Percentiles rank a stretch among this genome's conserved stretches.
Conservation (phyloP, 2,113 vertebrate genomes). For the Cariama cristata region DNA sequence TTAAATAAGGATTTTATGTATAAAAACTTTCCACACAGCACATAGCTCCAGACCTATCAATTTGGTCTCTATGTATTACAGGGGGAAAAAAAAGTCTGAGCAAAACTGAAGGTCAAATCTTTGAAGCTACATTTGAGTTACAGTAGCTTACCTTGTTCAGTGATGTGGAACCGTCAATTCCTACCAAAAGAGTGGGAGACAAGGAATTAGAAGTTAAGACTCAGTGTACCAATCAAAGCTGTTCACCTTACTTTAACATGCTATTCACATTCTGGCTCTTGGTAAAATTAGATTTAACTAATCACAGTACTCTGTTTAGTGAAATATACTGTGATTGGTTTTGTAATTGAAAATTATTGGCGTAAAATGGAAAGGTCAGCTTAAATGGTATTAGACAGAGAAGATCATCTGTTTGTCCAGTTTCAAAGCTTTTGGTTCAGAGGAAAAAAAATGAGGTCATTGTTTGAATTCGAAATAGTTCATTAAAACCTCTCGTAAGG, state of each 20-base stretch:
- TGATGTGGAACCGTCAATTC: slow-evolving; percentile 35
- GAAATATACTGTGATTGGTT: slow-evolving; percentile 27
- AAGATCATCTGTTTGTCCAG: slow-evolving; percentile 7
- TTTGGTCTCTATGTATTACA: neutral
- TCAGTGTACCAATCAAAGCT: slow-evolving; percentile 33
- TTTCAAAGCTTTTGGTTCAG: neutral
- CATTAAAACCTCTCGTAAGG: neutral
- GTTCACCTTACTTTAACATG: slow-evolving; percentile 32
- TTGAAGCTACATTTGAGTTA: neutral
- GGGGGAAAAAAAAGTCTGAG: neutral
- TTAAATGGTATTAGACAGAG: slow-evolving; percentile 8
- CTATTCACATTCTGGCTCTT: slow-evolving; percentile 42
- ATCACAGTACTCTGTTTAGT: slow-evolving; percentile 39
- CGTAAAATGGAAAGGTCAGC: slow-evolving; percentile 43
- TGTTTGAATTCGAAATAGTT: slow-evolving; percentile 14
- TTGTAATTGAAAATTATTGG: slow-evolving; percentile 53
- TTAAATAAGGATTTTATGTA: neutral
- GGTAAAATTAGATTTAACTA: slow-evolving; percentile 65
- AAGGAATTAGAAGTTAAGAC: slow-evolving; percentile 29
- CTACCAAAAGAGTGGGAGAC: neutral
- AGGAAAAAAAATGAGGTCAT: neutral
- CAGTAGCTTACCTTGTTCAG: neutral
- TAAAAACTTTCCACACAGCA: neutral
- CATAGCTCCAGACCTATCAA: neutral
- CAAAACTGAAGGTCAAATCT: slow-evolving; percentile 1